Evolutionary conservation across 2,888 invertebrate genomes (phyloP), one percentile per base, ranked within the genome.

Genomic region (Iselma pallidipennis): DNA sequence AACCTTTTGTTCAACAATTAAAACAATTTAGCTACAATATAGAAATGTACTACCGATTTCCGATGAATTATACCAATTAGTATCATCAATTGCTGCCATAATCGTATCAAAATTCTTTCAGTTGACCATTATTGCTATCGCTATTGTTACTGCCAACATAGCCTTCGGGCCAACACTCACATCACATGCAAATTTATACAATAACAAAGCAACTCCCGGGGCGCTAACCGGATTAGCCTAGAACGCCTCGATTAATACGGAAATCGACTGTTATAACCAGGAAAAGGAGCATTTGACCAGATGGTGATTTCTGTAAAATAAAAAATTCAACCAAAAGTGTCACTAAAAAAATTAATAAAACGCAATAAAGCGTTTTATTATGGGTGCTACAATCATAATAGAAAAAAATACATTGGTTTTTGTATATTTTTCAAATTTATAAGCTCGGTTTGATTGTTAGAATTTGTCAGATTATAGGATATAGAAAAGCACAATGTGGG

Each of bases 261-360:
- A 76, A 77, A 77, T 77, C 76, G 76, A 75, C 77, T 77, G 76
- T 76, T 76, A 73, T 74, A 71, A 70, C 66, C 71, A 73, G 73
- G 74, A 74, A 76, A 76, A 72, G 70, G 73, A 69, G 70, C 67
- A 62, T 67, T 66, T 65, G 64, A 68, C 66, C 71, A 73, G 73
- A 69, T 71, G 74, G 68, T 68, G 67, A 58, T 66, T 64, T 68
- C 63, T 61, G 65, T 70, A 66, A 66, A n/a, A 66, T 68, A 61
- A n/a, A n/a, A n/a, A n/a, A n/a, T n/a, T 61, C 57, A 49, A 49
- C 54, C 59, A 55, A 57, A 66, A 67, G 10, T 21, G 4, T 3
- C 19, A 19, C 2, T 21, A 12, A 21, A 21, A 45, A 45, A 45
- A 19, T 21, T 45, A 37, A 16, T 37, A 14, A 37, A 33, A 33